Evolutionary conservation across 35 echinoderm and acorn worm species (phyloP).

Genomic region (Holothuria glaberrima): DNA sequence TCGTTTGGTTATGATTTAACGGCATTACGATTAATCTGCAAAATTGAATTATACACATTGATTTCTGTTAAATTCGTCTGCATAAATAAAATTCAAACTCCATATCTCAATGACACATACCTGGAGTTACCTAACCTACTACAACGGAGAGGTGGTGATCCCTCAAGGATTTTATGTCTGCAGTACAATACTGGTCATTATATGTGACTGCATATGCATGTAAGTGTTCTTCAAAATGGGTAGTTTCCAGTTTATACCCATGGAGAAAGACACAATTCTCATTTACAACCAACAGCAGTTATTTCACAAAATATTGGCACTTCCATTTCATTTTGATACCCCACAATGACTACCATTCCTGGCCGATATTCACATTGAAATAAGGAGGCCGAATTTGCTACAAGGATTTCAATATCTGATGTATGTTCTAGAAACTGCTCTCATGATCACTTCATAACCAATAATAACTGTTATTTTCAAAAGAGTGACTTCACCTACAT

Average conservation of each 20-base stretch:
- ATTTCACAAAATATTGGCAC: constrained; percentile 42
- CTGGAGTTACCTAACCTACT: background rate
- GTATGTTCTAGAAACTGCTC: too few species aligned
- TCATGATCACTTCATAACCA: too few species aligned
- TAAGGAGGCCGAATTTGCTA: too few species aligned
- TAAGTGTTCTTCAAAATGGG: constrained; percentile 55
- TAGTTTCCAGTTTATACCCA: constrained; percentile 34
- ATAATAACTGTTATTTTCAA: too few species aligned
- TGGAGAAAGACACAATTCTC: constrained; percentile 37
- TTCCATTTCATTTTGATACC: too few species aligned
- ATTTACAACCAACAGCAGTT: constrained; percentile 36
- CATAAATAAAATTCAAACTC: constrained; percentile 26
- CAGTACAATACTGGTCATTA: constrained; percentile 5
- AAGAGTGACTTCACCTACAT: too few species aligned
- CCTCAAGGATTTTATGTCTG: constrained; percentile 3
- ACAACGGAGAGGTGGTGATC: constrained; percentile 29
- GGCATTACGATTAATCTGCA: background rate
- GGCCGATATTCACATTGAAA: too few species aligned
- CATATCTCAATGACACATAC: constrained; percentile 34
- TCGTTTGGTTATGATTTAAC: constrained; percentile 1
- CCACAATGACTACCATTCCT: too few species aligned
- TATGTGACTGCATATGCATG: constrained; percentile 45
- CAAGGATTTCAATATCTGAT: too few species aligned
- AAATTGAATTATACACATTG: background rate
- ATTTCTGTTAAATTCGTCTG: background rate